phyloP scores from a whole-genome alignment of 2,797 vertebrate genomes.

The Falco naumanni region DNA sequence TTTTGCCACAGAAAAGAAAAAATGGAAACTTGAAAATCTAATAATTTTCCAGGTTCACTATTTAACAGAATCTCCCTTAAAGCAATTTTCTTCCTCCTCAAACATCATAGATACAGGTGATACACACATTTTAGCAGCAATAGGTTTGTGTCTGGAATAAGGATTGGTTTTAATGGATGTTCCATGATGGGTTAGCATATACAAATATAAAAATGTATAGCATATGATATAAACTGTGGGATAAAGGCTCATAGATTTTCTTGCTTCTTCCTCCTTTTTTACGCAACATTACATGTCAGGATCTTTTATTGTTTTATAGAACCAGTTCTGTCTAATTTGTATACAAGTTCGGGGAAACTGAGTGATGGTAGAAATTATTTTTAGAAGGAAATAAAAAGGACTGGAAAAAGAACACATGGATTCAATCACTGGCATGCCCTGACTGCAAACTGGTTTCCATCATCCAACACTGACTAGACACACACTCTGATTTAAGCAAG shows the following conservation, averaged over 20 bases:
- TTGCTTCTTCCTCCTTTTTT: not conserved
- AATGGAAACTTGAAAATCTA: not conserved
- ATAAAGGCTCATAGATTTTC: not conserved
- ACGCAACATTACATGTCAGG: not conserved
- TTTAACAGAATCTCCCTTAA: not conserved
- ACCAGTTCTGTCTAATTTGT: not conserved
- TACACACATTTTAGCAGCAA: not conserved
- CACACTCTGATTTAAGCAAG: not conserved
- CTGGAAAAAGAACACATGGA: not conserved
- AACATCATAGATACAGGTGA: not conserved
- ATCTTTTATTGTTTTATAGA: not conserved
- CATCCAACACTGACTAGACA: not conserved
- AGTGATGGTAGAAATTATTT: not conserved
- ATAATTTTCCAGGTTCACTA: not conserved
- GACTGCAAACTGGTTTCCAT: not conserved
- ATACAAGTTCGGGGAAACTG: not conserved
- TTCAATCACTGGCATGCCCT: not conserved
- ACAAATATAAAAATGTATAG: not conserved
- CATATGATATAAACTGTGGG: not conserved
- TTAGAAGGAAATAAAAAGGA: not conserved
- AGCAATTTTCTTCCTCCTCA: not conserved
- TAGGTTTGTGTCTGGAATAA: not conserved
- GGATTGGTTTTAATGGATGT: not conserved
- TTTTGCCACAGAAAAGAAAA: not conserved
- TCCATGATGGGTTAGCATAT: not conserved